phyloP scores from a whole-genome alignment of 2,888 invertebrate genomes.

The Leptopilina myrica region DNA sequence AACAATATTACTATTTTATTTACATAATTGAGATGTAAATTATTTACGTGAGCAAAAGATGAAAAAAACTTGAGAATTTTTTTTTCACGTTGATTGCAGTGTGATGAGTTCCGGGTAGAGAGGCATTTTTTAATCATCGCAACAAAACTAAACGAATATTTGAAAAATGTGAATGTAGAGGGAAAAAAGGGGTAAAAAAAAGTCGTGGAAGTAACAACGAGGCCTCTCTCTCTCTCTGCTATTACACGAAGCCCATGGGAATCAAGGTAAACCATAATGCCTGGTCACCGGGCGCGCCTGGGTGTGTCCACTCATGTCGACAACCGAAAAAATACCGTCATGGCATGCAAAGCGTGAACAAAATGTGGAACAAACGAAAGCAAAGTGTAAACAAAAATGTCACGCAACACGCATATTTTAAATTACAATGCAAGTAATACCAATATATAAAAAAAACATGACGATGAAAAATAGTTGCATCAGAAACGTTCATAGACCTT shows the following conservation, averaged over 20 bases:
- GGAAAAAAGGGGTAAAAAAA: neutral
- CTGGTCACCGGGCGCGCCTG: slow-evolving; percentile 32
- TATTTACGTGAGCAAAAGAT: neutral
- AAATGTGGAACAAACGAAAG: slow-evolving; percentile 36
- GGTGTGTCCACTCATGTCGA: slow-evolving; percentile 46
- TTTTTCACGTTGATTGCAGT: neutral
- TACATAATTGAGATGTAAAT: neutral
- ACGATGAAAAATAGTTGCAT: neutral
- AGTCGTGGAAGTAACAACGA: neutral
- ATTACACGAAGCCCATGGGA: neutral
- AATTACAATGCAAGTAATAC: neutral
- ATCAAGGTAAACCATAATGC: slow-evolving; percentile 19
- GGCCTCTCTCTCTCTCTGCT: neutral
- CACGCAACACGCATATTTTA: neutral
- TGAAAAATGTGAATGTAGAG: neutral
- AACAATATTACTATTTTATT: neutral
- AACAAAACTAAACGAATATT: neutral
- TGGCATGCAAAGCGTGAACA: slow-evolving; percentile 47
- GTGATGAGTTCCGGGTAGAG: too few species aligned
- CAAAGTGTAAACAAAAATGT: neutral
- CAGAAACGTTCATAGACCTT: neutral
- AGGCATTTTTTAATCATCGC: neutral
- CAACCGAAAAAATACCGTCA: slow-evolving; percentile 48
- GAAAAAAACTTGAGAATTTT: neutral
- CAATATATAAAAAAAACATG: neutral